Evolutionary conservation across 2,113 vertebrate species (phyloP).

Genomic region (Suncus etruscus): DNA sequence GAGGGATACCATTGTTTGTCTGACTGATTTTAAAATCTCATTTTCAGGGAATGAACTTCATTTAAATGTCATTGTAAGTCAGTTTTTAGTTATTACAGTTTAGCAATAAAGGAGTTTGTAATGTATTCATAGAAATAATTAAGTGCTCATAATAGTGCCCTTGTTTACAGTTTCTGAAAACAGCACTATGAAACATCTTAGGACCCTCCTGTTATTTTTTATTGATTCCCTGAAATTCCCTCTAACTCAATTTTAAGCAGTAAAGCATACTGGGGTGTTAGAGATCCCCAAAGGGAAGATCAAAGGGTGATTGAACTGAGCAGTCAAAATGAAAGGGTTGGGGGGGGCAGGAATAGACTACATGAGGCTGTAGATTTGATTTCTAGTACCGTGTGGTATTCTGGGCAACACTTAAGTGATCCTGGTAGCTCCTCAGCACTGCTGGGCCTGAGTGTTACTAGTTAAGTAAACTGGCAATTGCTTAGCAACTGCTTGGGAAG

Average conservation of each 20-base stretch:
- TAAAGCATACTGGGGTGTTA: background rate
- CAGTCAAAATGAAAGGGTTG: background rate
- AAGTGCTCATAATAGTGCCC: conserved; percentile 57
- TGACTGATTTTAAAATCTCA: conserved; percentile 53
- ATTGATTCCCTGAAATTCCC: conserved; percentile 58
- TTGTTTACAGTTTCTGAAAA: conserved; percentile 53
- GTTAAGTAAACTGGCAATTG: too few species aligned
- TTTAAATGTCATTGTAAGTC: conserved; percentile 67
- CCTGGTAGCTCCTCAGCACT: too few species aligned
- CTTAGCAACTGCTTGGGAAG: too few species aligned
- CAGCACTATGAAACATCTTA: conserved; percentile 48
- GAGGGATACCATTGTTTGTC: conserved; percentile 38
- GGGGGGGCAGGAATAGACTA: too few species aligned
- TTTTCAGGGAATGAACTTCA: conserved; percentile 64
- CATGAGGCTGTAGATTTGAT: too few species aligned
- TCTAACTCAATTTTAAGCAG: conserved; percentile 11
- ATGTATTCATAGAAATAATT: conserved; percentile 69
- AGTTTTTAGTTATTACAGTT: conserved; percentile 66
- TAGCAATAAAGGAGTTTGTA: conserved; percentile 59
- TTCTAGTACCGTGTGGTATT: too few species aligned
- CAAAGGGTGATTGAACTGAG: conserved; percentile 42
- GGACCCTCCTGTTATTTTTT: conserved; percentile 36
- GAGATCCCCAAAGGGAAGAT: conserved; percentile 13
- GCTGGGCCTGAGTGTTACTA: too few species aligned
- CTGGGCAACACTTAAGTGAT: too few species aligned